phyloP scores from a whole-genome alignment of 2,888 invertebrate genomes.

The Pocota personata region DNA sequence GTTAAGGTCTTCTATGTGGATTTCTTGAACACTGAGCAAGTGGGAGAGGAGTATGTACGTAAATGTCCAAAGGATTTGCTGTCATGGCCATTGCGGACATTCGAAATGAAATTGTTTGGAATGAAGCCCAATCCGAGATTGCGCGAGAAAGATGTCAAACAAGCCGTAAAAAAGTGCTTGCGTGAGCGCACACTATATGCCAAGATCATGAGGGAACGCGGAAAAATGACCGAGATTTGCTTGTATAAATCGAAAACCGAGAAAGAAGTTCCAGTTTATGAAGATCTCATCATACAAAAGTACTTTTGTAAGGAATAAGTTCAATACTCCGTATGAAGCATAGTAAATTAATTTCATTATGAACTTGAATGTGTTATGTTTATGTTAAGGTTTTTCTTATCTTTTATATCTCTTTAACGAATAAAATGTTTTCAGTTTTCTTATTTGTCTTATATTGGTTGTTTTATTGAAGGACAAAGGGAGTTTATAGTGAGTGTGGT shows the following conservation, averaged over 20 bases:
- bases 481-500: too few species aligned
- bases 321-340: neutral
- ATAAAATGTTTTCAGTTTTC: conserved; percentile 43
- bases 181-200: conserved; percentile 74
- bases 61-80: conserved; percentile 84
- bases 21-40: conserved; percentile 87
- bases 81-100: conserved; percentile 84
- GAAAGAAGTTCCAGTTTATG: conserved; percentile 30
- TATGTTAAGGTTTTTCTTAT: neutral
- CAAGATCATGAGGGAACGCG: conserved; percentile 72
- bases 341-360: conserved; percentile 8
- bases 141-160: conserved; percentile 78
- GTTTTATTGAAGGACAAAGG: neutral
- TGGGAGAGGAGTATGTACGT: conserved; percentile 83
- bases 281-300: conserved; percentile 51
- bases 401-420: conserved; percentile 16
- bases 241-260: conserved; percentile 40
- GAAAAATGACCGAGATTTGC: conserved; percentile 34
- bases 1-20: conserved; percentile 89
- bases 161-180: conserved; percentile 75
- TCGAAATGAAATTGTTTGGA: conserved; percentile 83
- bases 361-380: neutral
- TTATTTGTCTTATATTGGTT: neutral
- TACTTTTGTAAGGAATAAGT: conserved; percentile 37
- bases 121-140: conserved; percentile 81